phyloP scores from a whole-genome alignment of 2,888 invertebrate genomes.

The Auanema freiburgensis region DNA sequence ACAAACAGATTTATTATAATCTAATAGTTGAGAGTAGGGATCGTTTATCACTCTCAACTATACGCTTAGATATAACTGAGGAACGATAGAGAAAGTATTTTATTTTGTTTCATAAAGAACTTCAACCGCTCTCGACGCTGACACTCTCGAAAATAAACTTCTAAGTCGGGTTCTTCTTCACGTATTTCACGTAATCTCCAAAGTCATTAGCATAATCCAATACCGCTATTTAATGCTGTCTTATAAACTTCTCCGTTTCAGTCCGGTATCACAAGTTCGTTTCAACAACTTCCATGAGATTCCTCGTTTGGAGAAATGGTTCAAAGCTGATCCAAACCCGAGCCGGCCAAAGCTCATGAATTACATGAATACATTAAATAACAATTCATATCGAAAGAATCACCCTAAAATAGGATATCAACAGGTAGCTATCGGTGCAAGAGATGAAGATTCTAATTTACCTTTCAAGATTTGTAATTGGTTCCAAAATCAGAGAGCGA shows the following conservation, averaged over 20 bases:
- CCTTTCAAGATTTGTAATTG: slow-evolving; percentile 65
- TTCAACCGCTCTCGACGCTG: too few species aligned
- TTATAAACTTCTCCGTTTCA: slow-evolving; percentile 23
- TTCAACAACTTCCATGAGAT: slow-evolving; percentile 75
- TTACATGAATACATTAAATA: slow-evolving; percentile 90
- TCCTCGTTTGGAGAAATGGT: slow-evolving; percentile 94
- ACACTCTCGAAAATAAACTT: too few species aligned
- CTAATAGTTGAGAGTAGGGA: too few species aligned
- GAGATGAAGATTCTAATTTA: not conserved
- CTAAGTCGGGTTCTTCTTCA: too few species aligned
- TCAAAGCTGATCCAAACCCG: slow-evolving; percentile 88
- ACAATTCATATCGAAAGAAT: slow-evolving; percentile 78
- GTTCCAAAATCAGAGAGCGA: slow-evolving; percentile 86
- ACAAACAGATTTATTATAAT: too few species aligned
- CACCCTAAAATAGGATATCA: slow-evolving; percentile 53
- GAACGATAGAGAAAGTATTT: too few species aligned
- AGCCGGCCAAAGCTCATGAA: slow-evolving; percentile 93
- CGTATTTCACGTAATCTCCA: too few species aligned
- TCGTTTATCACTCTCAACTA: too few species aligned
- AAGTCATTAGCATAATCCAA: too few species aligned
- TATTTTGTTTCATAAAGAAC: too few species aligned
- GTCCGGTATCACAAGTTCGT: slow-evolving; percentile 42
- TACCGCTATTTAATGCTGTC: too few species aligned
- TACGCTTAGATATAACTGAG: too few species aligned
- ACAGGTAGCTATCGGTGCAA: slow-evolving; percentile 28